Evolutionary conservation across 1,140 invertebrate species (phyloP).

Genomic region (Drosophila funebris): DNA sequence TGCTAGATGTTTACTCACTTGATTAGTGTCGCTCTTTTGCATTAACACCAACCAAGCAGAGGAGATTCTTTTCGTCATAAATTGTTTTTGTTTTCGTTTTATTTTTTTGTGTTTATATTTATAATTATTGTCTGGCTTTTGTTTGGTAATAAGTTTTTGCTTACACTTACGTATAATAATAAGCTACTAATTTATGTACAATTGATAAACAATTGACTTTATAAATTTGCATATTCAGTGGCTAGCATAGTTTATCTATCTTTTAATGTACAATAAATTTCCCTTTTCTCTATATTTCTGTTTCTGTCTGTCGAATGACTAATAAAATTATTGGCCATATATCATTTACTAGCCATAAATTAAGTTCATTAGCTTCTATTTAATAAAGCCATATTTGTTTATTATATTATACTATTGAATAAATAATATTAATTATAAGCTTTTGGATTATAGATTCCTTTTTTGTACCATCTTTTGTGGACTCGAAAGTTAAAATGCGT

Average conservation of each 20-base stretch:
- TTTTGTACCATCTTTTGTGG: constrained; percentile 5
- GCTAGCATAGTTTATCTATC: background rate
- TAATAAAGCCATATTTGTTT: constrained; percentile 15
- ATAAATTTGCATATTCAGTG: constrained; percentile 27
- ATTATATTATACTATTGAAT: background rate
- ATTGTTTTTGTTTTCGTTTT: constrained; percentile 52
- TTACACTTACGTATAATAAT: constrained; percentile 9
- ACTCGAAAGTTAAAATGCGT: no score
- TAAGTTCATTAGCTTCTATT: constrained; percentile 24
- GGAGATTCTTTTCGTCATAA: constrained; percentile 6
- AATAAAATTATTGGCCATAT: constrained; percentile 24
- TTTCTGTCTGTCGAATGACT: background rate
- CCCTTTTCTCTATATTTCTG: background rate
- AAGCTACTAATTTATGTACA: constrained; percentile 36
- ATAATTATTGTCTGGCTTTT: constrained; percentile 40
- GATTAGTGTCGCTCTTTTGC: constrained; percentile 54
- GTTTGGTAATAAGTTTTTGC: constrained; percentile 47
- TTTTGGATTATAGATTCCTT: background rate
- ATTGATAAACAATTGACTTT: constrained; percentile 36
- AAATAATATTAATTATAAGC: background rate
- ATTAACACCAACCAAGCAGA: constrained; percentile 9
- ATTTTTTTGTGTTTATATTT: constrained; percentile 50
- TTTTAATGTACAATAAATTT: background rate
- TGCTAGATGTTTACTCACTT: constrained; percentile 45
- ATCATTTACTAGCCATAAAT: constrained; percentile 27